Evolutionary conservation across 1,140 invertebrate genomes (phyloP).

Genomic region (Nautilus pompilius): DNA sequence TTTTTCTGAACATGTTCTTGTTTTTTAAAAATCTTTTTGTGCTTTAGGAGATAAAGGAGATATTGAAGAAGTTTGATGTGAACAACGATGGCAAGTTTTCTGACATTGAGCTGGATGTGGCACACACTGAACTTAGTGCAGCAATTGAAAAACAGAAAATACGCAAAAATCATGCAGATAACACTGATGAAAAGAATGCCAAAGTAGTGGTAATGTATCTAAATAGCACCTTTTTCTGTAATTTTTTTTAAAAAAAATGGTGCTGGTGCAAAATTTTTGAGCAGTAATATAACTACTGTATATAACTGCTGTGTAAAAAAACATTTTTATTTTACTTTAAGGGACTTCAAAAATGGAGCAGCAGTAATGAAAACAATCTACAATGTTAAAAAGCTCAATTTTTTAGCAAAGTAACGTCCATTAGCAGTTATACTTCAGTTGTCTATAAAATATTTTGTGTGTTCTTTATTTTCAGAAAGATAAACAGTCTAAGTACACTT

Average conservation of each 20-base stretch:
- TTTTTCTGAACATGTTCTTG: no score
- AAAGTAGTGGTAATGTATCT: neutral
- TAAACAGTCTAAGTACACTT: no score
- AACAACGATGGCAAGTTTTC: conserved; percentile 10
- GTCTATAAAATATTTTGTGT: no score
- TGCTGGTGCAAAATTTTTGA: neutral
- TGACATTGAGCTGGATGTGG: conserved; percentile 7
- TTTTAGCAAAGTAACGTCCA: no score
- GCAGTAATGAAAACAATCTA: no score
- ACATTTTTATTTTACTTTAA: no score
- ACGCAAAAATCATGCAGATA: neutral
- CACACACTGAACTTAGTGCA: neutral
- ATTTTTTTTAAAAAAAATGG: neutral
- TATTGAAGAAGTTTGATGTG: conserved; percentile 9
- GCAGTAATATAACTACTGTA: neutral
- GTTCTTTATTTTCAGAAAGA: no score
- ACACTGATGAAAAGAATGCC: neutral
- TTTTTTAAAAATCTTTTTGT: no score
- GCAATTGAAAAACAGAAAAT: no score
- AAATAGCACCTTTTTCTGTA: neutral
- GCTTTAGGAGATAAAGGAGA: neutral
- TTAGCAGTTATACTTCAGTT: no score
- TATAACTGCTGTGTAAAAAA: neutral
- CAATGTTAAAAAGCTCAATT: no score
- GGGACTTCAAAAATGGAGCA: no score